A percentile compares a stretch with the other conserved stretches of the same genome.
Evolutionary conservation across 1,140 invertebrate genomes (phyloP).

Genomic region (Popillia japonica): DNA sequence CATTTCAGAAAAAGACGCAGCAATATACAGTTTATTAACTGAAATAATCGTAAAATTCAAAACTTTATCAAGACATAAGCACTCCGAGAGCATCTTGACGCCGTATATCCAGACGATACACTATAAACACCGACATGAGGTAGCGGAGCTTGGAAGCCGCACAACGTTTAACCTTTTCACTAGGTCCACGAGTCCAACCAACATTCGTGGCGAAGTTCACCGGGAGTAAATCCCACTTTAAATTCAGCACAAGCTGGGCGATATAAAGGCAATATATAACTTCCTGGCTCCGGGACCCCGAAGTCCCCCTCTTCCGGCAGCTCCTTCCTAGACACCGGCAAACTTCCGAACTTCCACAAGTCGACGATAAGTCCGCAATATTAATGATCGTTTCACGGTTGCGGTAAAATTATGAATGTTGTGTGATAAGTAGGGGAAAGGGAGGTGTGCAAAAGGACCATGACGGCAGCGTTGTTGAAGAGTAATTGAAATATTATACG

Average conservation of each 20-base stretch:
- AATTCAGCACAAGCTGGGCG: constrained; percentile 50
- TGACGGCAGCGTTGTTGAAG: neutral
- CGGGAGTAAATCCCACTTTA: constrained; percentile 53
- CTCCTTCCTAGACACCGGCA: constrained; percentile 55
- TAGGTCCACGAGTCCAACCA: constrained; percentile 22
- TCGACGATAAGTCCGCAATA: constrained; percentile 53
- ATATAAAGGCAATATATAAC: constrained; percentile 57
- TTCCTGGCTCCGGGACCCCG: constrained; percentile 45
- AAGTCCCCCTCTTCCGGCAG: constrained; percentile 52
- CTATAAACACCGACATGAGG: neutral
- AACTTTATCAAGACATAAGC: constrained; percentile 3
- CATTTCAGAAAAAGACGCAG: neutral
- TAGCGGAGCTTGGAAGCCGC: neutral
- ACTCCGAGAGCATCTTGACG: neutral
- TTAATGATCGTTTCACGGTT: constrained; percentile 51
- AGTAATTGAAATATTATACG: constrained; percentile 45
- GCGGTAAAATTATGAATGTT: constrained; percentile 41
- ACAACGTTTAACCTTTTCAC: constrained; percentile 39
- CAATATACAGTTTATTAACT: constrained; percentile 7
- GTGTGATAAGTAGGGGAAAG: constrained; percentile 38
- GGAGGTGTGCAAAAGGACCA: neutral
- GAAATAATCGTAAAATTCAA: constrained; percentile 19
- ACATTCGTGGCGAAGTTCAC: constrained; percentile 5
- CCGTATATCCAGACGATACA: neutral
- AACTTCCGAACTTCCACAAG: constrained; percentile 54